phyloP scores from a whole-genome alignment of 2,797 vertebrate species.

The Huso huso region DNA sequence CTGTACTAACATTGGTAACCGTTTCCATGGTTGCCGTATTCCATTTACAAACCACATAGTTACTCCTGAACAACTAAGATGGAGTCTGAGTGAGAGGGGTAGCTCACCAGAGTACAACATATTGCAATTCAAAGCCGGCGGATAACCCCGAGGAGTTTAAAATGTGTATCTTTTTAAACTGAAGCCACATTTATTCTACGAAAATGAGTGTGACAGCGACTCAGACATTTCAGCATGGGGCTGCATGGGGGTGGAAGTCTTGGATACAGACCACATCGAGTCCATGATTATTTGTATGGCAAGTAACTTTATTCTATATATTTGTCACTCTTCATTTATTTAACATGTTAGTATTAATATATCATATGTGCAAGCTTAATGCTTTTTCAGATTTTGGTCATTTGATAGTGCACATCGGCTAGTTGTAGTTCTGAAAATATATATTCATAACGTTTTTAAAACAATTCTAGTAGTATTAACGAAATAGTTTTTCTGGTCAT shows the following conservation, averaged over 20 bases:
- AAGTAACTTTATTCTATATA: conserved; percentile 16
- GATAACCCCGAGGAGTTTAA: too few relatives aligned
- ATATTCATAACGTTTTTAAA: not conserved
- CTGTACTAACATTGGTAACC: too few relatives aligned
- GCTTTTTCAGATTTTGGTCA: not conserved
- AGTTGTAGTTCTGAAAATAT: not conserved
- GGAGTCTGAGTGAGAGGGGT: too few relatives aligned
- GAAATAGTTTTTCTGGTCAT: not conserved
- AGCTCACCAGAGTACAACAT: too few relatives aligned
- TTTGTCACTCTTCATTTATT: not conserved
- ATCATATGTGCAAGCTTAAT: not conserved
- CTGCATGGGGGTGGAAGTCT: not conserved
- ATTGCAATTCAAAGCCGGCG: too few relatives aligned
- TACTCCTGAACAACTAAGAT: too few relatives aligned
- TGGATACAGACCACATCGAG: conserved; percentile 10
- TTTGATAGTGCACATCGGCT: too few relatives aligned
- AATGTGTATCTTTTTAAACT: too few relatives aligned
- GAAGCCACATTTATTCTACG: too few relatives aligned
- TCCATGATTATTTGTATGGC: conserved; percentile 38
- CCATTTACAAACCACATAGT: too few relatives aligned
- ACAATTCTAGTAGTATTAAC: not conserved
- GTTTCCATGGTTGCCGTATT: too few relatives aligned
- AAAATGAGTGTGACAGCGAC: conserved; percentile 2
- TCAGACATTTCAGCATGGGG: not conserved
- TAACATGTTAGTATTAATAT: not conserved